Evolutionary conservation across 2,113 vertebrate species (phyloP).

Genomic region (Ornithorhynchus anatinus): DNA sequence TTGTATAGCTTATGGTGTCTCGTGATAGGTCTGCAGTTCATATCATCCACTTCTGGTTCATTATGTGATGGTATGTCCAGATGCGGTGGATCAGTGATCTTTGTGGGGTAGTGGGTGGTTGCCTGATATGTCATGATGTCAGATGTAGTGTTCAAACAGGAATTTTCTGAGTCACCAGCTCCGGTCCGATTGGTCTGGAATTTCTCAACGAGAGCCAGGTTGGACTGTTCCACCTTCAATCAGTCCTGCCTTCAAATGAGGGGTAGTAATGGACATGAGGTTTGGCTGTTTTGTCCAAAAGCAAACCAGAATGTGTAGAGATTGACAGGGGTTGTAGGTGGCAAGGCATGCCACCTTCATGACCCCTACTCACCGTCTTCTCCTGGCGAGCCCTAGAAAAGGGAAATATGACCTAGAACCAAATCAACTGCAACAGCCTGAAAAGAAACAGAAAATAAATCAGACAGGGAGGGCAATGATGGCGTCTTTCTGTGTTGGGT

Average conservation of each 20-base stretch:
- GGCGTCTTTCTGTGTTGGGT: not conserved
- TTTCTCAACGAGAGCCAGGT: slow-evolving; percentile 6
- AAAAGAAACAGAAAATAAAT: not conserved
- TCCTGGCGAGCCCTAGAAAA: not conserved
- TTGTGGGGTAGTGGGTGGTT: not conserved
- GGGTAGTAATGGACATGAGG: no score
- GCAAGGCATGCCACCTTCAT: not conserved
- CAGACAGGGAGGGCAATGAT: not conserved
- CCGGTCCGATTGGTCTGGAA: not conserved
- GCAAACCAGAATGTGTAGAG: not conserved
- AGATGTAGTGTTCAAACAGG: not conserved
- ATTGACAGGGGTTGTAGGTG: not conserved
- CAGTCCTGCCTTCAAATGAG: no score
- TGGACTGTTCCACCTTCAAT: no score
- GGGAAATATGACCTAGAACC: rapidly evolving
- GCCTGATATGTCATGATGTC: not conserved
- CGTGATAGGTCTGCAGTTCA: not conserved
- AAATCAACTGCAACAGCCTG: not conserved
- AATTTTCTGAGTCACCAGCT: not conserved
- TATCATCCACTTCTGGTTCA: slow-evolving; percentile 1
- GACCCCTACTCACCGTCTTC: slow-evolving; percentile 7
- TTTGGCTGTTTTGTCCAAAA: not conserved
- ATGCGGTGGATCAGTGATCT: not conserved
- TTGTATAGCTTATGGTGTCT: not conserved
- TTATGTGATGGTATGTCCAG: not conserved